phyloP scores from a whole-genome alignment of 1,140 invertebrate genomes.

The Drosophila littoralis region DNA sequence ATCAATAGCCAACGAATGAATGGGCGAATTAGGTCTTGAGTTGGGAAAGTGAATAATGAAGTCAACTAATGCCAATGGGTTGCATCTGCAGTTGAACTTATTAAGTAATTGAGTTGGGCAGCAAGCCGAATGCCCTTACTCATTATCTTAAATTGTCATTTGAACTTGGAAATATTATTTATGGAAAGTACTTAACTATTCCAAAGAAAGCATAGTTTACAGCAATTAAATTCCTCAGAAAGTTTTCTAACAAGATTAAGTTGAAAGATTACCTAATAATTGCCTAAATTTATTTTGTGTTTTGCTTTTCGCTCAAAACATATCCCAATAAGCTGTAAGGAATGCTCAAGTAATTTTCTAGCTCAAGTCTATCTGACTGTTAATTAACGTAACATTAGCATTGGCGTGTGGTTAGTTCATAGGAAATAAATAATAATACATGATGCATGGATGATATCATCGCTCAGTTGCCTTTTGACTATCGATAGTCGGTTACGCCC shows the following conservation, averaged over 20 bases:
- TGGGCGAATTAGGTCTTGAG: neutral
- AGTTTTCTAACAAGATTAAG: no score
- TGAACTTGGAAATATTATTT: no score
- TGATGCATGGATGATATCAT: slow-evolving; percentile 41
- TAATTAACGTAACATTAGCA: slow-evolving; percentile 49
- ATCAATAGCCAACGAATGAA: slow-evolving; percentile 4
- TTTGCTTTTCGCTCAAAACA: neutral
- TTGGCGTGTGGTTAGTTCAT: slow-evolving; percentile 55
- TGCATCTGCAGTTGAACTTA: slow-evolving; percentile 18
- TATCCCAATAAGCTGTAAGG: no score
- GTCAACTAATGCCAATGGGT: slow-evolving; percentile 18
- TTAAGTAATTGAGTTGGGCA: slow-evolving; percentile 37
- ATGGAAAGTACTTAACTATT: no score
- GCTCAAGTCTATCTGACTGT: neutral
- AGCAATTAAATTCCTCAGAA: no score
- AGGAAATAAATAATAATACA: slow-evolving; percentile 22
- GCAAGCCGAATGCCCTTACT: slow-evolving; percentile 28
- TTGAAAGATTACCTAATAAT: no score
- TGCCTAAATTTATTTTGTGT: no score
- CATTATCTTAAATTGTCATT: slow-evolving; percentile 25
- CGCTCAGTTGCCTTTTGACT: neutral
- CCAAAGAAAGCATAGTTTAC: no score
- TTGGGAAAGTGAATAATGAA: slow-evolving; percentile 29
- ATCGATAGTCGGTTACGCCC: neutral
- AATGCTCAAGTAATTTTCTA: neutral